phyloP scores from a whole-genome alignment of 2,113 vertebrate species.

The Anseranas semipalmata region DNA sequence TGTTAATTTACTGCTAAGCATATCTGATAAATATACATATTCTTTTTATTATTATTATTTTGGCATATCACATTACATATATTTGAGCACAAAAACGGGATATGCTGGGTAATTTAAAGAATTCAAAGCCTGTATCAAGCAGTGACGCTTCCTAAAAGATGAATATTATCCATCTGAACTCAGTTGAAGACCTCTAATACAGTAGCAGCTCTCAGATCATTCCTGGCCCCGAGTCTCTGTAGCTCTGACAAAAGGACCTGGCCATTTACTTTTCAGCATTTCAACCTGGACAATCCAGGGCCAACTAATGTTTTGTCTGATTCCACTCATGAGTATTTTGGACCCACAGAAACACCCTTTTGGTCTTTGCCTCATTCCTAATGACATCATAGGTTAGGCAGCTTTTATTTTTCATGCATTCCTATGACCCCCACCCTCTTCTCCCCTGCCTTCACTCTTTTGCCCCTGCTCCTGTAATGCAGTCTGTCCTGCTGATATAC shows the following conservation, averaged over 20 bases:
- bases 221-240: neutral
- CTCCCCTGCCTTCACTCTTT: neutral
- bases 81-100: neutral
- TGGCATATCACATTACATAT: rapidly evolving
- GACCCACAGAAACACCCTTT: neutral
- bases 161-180: neutral
- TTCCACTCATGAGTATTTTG: neutral
- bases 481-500: neutral
- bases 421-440: neutral
- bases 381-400: neutral
- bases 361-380: neutral
- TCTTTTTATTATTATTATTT: no score
- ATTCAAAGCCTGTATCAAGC: neutral
- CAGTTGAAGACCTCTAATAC: neutral
- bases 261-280: neutral
- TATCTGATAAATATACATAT: neutral
- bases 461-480: neutral
- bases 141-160: neutral
- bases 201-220: neutral
- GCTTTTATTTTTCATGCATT: neutral
- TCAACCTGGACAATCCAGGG: neutral
- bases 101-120: neutral
- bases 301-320: neutral
- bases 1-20: neutral
- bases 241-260: neutral